Conservation (phyloP, 2,113 vertebrate species). For the Elephas maximus region DNA sequence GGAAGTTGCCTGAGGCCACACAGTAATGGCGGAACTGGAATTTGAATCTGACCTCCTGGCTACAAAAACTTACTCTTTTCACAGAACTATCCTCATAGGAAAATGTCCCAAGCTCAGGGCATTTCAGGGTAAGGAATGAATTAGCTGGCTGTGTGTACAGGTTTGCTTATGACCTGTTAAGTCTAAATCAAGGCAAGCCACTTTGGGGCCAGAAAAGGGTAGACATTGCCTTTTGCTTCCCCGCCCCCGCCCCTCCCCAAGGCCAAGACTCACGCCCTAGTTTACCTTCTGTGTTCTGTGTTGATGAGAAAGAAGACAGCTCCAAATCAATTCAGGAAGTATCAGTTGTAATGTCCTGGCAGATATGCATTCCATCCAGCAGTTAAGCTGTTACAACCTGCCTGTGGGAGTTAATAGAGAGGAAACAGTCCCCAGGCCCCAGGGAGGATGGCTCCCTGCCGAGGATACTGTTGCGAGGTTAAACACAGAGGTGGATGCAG, state of each 20-base stretch:
- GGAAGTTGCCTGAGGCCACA: background rate
- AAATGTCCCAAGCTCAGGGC: conserved; percentile 46
- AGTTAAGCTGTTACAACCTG: conserved; percentile 18
- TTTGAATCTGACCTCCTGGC: background rate
- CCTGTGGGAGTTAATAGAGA: background rate
- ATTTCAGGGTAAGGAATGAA: conserved; percentile 52
- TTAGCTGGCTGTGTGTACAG: background rate
- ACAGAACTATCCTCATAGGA: background rate
- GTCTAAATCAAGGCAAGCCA: conserved; percentile 14
- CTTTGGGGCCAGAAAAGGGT: conserved; percentile 8
- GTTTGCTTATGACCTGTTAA: conserved; percentile 29
- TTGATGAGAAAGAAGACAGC: background rate
- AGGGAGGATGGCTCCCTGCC: background rate
- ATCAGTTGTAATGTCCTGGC: background rate
- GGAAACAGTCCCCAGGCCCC: background rate
- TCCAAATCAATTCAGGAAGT: conserved; percentile 25
- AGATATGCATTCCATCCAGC: background rate
- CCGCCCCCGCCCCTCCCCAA: rapidly evolving
- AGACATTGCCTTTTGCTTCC: background rate
- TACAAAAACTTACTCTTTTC: background rate
- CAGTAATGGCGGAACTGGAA: background rate
- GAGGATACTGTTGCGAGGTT: background rate
- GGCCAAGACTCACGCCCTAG: background rate
- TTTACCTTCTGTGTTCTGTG: conserved; percentile 56
- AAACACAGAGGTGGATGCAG: conserved; percentile 9